These are phyloP conservation scores for Gasterosteus aculeatus DNA, from an alignment of 2,113 vertebrate species.

Conservation along the genomic window DNA sequence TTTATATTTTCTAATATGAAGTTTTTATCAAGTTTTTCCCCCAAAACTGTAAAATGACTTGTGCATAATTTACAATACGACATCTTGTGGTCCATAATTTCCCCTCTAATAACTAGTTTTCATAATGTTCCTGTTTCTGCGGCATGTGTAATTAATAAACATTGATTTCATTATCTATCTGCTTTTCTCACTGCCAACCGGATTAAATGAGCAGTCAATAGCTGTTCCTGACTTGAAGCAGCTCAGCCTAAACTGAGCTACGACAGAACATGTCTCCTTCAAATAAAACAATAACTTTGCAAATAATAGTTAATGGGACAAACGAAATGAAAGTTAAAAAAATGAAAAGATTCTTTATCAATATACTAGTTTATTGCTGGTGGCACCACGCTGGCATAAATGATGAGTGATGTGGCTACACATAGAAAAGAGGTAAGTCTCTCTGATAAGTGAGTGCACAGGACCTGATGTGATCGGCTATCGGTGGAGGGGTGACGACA, in stretches of 20 bases:
- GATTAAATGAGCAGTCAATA: background rate
- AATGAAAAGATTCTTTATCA: constrained; percentile 20
- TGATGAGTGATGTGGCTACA: constrained; percentile 18
- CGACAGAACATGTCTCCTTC: background rate
- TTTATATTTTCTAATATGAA: background rate
- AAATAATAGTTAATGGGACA: background rate
- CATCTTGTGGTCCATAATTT: constrained; percentile 1
- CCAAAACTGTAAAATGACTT: background rate
- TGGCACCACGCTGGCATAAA: constrained; percentile 8
- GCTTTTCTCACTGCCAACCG: background rate
- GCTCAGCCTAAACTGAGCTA: background rate
- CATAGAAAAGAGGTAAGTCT: constrained; percentile 42
- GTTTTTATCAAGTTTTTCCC: background rate
- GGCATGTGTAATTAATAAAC: constrained; percentile 11
- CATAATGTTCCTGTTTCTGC: background rate
- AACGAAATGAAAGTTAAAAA: background rate
- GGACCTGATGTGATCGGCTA: constrained; percentile 55
- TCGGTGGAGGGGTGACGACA: constrained; percentile 26
- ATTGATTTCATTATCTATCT: background rate
- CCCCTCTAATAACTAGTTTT: constrained; percentile 1
- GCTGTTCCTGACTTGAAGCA: too few relatives aligned
- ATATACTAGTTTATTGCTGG: constrained; percentile 27
- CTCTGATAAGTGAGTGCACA: constrained; percentile 61
- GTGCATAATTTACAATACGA: background rate
- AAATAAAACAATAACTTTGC: background rate